phyloP scores from a whole-genome alignment of 2,888 invertebrate species.

The Acanthopleura granulata region DNA sequence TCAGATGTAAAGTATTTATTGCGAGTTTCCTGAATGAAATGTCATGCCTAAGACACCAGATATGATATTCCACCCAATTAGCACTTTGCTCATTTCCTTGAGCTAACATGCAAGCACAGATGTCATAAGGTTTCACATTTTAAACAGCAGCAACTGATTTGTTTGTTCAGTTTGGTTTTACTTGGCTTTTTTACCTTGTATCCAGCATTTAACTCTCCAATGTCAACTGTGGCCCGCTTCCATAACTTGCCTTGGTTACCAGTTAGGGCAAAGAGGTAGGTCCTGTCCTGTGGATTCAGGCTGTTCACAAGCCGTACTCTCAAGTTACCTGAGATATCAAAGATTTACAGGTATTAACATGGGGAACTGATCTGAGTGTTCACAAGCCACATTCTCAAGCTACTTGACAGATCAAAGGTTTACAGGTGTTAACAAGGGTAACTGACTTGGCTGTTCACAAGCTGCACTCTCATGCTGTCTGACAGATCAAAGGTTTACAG shows the following conservation, averaged over 20 bases:
- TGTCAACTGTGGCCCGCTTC: constrained; percentile 52
- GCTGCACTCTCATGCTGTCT: background rate
- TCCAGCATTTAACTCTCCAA: constrained; percentile 52
- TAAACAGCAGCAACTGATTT: background rate
- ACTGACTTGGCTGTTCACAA: background rate
- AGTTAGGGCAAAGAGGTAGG: constrained; percentile 45
- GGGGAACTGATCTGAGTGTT: too few relatives aligned
- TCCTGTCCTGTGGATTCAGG: constrained; percentile 34
- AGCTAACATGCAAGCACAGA: too few relatives aligned
- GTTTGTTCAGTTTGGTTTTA: background rate
- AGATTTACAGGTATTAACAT: too few relatives aligned
- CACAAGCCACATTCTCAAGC: too few relatives aligned
- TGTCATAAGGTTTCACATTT: too few relatives aligned
- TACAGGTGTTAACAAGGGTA: background rate
- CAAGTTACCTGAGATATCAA: constrained; percentile 38
- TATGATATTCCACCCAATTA: too few relatives aligned
- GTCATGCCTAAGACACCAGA: too few relatives aligned
- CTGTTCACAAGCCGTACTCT: constrained; percentile 43
- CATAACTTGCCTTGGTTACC: constrained; percentile 60
- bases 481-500: background rate
- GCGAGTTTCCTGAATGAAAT: too few relatives aligned
- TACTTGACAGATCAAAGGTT: too few relatives aligned
- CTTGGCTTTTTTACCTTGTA: constrained; percentile 48
- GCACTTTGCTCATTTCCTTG: too few relatives aligned
- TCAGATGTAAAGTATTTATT: too few relatives aligned